Evolutionary conservation across 2,797 vertebrate genomes (phyloP).

Genomic region (Rhinichthys osculus): DNA sequence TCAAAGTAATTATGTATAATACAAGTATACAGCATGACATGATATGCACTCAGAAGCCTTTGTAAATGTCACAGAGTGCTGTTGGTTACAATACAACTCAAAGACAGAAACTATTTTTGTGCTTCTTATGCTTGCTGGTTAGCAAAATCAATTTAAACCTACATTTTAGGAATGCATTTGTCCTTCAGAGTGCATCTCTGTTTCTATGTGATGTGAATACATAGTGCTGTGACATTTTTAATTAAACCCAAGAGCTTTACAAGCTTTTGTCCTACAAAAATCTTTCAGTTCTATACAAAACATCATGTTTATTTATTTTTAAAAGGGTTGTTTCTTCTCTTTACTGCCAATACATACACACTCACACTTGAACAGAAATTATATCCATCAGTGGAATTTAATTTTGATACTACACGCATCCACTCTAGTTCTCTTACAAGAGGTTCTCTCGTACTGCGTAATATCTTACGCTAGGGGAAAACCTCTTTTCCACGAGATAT

Average conservation of each 20-base stretch:
- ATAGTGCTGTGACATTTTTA: not conserved
- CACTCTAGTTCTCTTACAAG: not conserved
- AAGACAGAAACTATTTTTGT: not conserved
- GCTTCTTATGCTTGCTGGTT: not conserved
- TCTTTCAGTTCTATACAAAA: not conserved
- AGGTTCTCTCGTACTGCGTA: no score
- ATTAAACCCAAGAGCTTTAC: not conserved
- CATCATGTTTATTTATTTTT: not conserved
- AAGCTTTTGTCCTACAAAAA: not conserved
- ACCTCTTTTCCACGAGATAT: no score
- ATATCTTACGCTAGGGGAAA: no score
- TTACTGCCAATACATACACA: not conserved
- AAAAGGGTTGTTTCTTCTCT: not conserved
- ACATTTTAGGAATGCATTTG: no score
- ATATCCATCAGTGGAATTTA: conserved; percentile 18
- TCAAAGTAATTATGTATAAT: conserved; percentile 12
- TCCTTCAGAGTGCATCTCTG: not conserved
- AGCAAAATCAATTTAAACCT: no score
- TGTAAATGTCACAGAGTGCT: conserved; percentile 8
- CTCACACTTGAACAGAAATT: not conserved
- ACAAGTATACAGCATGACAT: not conserved
- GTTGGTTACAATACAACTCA: not conserved
- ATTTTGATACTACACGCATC: conserved; percentile 11
- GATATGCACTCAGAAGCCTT: not conserved
- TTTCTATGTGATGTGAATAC: not conserved